Evolutionary conservation across 2,888 invertebrate species (phyloP).

Genomic region (Timema cristinae): DNA sequence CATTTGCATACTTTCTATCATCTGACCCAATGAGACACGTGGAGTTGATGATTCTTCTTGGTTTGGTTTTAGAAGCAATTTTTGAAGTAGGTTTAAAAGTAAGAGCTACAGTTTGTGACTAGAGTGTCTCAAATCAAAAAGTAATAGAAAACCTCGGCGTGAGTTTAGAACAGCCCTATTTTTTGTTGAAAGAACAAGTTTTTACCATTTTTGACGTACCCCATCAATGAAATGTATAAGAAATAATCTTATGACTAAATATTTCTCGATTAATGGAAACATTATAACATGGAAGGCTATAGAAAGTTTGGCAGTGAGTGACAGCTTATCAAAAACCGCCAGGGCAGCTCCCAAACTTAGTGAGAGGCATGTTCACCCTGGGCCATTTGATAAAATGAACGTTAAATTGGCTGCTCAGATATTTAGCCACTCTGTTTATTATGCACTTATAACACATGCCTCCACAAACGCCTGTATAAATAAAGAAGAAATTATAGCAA

Average conservation of each 20-base stretch:
- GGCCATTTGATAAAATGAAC: conserved; percentile 34
- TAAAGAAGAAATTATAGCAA: conserved; percentile 22
- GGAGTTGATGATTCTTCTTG: conserved; percentile 29
- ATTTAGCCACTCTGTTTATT: conserved; percentile 34
- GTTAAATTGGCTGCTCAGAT: conserved; percentile 34
- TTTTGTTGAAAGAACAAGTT: conserved; percentile 25
- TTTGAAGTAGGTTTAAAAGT: conserved; percentile 30
- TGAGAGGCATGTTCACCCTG: conserved; percentile 32
- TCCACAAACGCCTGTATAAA: background rate
- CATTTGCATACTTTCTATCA: conserved; percentile 33
- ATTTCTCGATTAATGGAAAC: conserved; percentile 27
- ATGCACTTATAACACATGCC: conserved; percentile 21
- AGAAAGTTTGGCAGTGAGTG: conserved; percentile 17
- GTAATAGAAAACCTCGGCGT: conserved; percentile 31
- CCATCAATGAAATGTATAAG: conserved; percentile 32
- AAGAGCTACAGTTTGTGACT: conserved; percentile 34
- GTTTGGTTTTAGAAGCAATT: conserved; percentile 26
- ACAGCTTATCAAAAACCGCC: conserved; percentile 28
- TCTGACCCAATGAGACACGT: conserved; percentile 24
- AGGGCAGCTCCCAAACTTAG: conserved; percentile 35
- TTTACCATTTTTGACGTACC: conserved; percentile 33
- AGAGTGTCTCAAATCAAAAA: conserved; percentile 30
- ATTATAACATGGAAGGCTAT: conserved; percentile 29
- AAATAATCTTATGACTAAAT: conserved; percentile 31
- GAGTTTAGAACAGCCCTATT: conserved; percentile 29